A percentile compares a stretch with the other conserved stretches of the same genome.
Conservation (phyloP, 2,113 vertebrate species). For the Caranx melampygus region DNA sequence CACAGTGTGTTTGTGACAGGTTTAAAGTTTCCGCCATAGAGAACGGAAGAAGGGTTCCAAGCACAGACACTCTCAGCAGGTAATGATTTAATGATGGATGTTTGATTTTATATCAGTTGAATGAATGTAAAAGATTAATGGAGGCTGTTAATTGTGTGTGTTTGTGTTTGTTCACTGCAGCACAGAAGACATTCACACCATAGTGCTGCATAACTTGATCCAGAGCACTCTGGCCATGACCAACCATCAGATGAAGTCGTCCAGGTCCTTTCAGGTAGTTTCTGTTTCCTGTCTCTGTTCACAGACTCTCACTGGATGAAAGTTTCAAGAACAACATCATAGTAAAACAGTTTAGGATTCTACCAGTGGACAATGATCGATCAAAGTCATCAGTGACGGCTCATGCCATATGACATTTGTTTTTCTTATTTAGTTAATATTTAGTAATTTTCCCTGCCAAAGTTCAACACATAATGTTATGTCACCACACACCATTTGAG, state of each 20-base stretch:
- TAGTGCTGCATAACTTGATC: conserved; percentile 94
- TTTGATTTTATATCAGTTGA: neutral
- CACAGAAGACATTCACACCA: conserved; percentile 88
- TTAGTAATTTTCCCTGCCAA: too few species aligned
- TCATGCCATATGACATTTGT: too few species aligned
- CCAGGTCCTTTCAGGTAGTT: conserved; percentile 91
- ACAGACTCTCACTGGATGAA: neutral
- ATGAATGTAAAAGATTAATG: neutral
- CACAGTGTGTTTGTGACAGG: conserved; percentile 70
- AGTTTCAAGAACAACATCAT: neutral
- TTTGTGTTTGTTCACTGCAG: conserved; percentile 75
- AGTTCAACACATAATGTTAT: too few species aligned
- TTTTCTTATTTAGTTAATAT: too few species aligned
- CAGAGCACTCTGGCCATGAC: conserved; percentile 95
- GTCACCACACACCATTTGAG: too few species aligned
- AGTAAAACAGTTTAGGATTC: neutral
- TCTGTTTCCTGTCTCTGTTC: neutral
- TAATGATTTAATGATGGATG: conserved; percentile 16
- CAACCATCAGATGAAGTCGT: conserved; percentile 92
- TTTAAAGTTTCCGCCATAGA: conserved; percentile 90
- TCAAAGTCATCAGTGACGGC: too few species aligned
- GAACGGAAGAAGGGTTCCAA: conserved; percentile 62
- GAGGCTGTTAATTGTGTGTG: neutral
- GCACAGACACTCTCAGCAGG: conserved; percentile 71
- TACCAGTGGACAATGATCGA: too few species aligned